Evolutionary conservation across 2,888 invertebrate species (phyloP), one percentile per base, ranked within the genome.

Genomic region (Boloria selene): DNA sequence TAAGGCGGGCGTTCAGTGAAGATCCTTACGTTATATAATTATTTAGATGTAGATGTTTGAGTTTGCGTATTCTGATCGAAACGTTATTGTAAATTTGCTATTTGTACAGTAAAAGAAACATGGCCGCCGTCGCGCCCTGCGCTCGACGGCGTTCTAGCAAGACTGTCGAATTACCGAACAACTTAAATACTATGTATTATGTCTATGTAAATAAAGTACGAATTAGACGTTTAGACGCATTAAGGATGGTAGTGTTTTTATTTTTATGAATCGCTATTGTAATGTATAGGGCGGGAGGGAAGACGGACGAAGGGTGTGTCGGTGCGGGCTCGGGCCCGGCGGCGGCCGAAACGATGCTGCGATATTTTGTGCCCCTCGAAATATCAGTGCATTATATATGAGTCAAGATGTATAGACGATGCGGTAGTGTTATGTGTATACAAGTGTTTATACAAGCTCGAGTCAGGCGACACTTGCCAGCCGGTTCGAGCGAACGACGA

Each of bases 401-500:
- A 89, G 90, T 90, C 88, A 83, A 84, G 85, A 85, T 86, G 86
- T 87, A 83, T 81, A 85, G 81, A 86, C 81, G 87, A 86, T 79
- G 88, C 79, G 84, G 89, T 87, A 88, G 87, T 88, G 87, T 88
- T 88, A 86, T 86, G 82, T 87, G 86, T 89, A 89, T 85, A 88
- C 84, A 87, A 83, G 83, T 85, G 86, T 88, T 87, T 87, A 87
- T 84, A 87, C 83, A 73, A 86, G 90, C 89, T 87, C 89, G 90
- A 82, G 86, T 83, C 86, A 82, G 85, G 82, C 85, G 82, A 79
- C 74, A 79, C 85, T 83, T 82, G 87, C 86, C 88, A 80, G 85
- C 86, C 88, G 86, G 87, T 83, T 86, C 90, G 90, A 85, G 90
- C 90, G 86, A 88, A 89, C 91, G 92, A 92, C 92, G 88, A 92